Percentiles rank a stretch among this genome's conserved stretches.
Conservation (phyloP, 23 tunicate species). For the Styela plicata region DNA sequence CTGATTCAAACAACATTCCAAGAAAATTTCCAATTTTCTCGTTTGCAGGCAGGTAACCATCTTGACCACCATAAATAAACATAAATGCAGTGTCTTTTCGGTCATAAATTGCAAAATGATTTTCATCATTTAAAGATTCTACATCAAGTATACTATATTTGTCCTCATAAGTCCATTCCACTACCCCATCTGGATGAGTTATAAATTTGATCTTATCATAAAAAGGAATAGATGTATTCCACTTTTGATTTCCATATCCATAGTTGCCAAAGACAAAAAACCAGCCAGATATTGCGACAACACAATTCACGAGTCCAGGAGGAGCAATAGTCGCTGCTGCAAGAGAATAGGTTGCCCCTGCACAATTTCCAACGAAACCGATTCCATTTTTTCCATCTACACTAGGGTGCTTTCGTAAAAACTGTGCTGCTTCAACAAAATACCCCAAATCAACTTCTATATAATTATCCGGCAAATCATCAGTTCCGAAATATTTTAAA, state of each 20-base stretch:
- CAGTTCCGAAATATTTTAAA: conserved; percentile 2
- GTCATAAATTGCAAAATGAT: conserved; percentile 15
- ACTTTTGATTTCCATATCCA: background rate
- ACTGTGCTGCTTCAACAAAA: background rate
- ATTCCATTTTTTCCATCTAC: background rate
- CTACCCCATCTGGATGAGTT: background rate
- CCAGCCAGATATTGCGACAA: conserved; percentile 9
- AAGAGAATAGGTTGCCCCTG: background rate
- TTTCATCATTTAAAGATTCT: background rate
- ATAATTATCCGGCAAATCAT: background rate
- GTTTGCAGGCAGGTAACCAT: background rate
- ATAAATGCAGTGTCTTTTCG: conserved; percentile 18
- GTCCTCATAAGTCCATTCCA: background rate
- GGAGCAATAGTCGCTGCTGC: background rate
- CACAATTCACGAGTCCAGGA: background rate
- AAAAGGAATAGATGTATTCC: background rate
- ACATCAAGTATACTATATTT: too few relatives aligned
- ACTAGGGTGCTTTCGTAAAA: background rate
- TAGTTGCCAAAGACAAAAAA: background rate
- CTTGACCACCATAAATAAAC: conserved; percentile 28
- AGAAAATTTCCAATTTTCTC: background rate
- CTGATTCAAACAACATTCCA: background rate
- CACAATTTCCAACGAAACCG: background rate
- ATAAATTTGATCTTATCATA: too few relatives aligned
- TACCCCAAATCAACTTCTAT: background rate